Evolutionary conservation across 2,797 vertebrate species (phyloP), one percentile per base, ranked within the genome.

Genomic region (Danio tinwini): DNA sequence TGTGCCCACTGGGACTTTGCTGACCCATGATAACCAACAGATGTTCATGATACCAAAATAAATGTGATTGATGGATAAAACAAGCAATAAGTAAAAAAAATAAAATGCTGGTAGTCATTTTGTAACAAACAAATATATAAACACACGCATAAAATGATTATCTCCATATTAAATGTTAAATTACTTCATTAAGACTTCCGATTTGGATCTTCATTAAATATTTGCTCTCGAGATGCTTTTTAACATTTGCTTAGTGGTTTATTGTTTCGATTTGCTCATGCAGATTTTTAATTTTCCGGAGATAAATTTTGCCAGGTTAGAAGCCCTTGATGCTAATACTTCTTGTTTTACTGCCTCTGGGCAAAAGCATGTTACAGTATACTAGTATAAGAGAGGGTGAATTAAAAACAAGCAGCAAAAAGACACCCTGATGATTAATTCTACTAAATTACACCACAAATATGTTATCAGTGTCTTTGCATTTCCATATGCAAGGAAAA

Each of bases 361-460:
- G 67, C 3, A 69, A 52, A 37, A n/a, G 29, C 29, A 1, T 17
- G 50, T 19, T 71, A 3, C 17, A 55, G 7, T 42, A n/a, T 42
- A 55, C 2, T 12, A 50, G 29, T 16, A 52, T 39, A 29, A 37
- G 47, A 39, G 13, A 7, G 50, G 39, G 4, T 40, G 19, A 58
- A 56, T 73, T 58, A 59, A 29, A 45, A 73, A 29, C 8, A 7
- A 29, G 47, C 8, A 10, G 52, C 40, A 56, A 58, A 73, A 58
- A 7, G 70, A 71, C 19, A 17, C 70, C 55, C 70, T 73, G 42
- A 73, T 56, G 70, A 73, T 58, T 58, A 2, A 71, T 71, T 71
- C 7, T n/a, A 71, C n/a, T 58, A 14, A 58, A 73, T 73, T 76
- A 37, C 49, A 55, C 52, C 49, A 55, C 29, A 21, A 21, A 9